phyloP scores from a whole-genome alignment of 1,140 invertebrate genomes.

The Trialeurodes vaporariorum region DNA sequence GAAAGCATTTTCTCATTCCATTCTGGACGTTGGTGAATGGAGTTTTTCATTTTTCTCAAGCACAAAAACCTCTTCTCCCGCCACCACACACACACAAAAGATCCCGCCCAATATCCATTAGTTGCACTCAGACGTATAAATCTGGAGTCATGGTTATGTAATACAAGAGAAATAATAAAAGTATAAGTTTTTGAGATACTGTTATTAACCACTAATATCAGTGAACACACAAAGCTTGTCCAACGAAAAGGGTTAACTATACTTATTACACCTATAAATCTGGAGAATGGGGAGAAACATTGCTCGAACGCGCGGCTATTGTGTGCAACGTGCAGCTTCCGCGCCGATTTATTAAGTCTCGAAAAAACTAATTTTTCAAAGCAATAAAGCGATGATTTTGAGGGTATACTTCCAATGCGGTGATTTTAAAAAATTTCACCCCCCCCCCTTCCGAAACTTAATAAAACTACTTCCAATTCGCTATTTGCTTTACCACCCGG shows the following conservation, averaged over 20 bases:
- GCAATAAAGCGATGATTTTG: neutral
- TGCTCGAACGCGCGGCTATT: too few species aligned
- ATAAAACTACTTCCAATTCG: neutral
- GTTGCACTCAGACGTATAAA: neutral
- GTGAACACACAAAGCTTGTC: neutral
- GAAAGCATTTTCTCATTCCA: too few species aligned
- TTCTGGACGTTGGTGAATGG: neutral
- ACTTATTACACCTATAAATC: slow-evolving; percentile 1
- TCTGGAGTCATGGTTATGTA: neutral
- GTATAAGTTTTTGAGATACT: neutral
- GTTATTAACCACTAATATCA: neutral
- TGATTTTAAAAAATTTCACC: neutral
- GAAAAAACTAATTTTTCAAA: neutral
- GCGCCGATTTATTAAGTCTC: neutral
- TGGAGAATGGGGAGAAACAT: too few species aligned
- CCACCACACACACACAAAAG: neutral
- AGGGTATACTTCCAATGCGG: neutral
- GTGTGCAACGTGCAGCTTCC: neutral
- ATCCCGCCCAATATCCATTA: neutral
- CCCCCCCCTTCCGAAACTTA: neutral
- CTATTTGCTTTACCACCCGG: too few species aligned
- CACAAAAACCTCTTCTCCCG: neutral
- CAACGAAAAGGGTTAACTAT: neutral
- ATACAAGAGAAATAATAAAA: neutral
- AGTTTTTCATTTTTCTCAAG: neutral